Evolutionary conservation across 2,113 vertebrate species (phyloP).

Genomic region (Lagopus muta): DNA sequence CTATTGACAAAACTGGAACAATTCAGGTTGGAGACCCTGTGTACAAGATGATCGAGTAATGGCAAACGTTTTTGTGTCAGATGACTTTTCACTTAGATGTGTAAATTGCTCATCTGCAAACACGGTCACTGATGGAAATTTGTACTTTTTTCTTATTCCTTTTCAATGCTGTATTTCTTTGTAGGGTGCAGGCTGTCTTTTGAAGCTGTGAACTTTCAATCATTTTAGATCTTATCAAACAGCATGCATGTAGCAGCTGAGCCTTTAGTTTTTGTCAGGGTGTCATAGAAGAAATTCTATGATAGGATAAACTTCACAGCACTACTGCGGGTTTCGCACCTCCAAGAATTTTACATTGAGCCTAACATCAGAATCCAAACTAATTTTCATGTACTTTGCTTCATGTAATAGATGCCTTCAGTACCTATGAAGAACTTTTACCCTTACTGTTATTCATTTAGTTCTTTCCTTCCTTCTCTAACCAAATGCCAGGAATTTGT

Average conservation of each 20-base stretch:
- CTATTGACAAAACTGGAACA: conserved; percentile 79
- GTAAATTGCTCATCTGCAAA: not conserved
- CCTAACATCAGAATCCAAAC: fast-evolving
- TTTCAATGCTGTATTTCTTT: not conserved
- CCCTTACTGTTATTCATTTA: not conserved
- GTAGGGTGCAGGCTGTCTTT: not conserved
- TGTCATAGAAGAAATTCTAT: not conserved
- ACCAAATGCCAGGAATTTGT: fast-evolving
- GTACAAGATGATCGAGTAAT: conserved; percentile 77
- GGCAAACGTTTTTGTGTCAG: not conserved
- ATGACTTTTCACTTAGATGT: not conserved
- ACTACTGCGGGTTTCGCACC: not conserved
- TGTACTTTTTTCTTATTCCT: not conserved
- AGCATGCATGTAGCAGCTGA: not conserved
- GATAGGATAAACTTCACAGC: not conserved
- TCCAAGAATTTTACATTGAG: not conserved
- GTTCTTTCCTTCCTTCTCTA: not conserved
- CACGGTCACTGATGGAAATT: not conserved
- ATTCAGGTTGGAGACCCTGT: conserved; percentile 88
- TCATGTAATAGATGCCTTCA: fast-evolving
- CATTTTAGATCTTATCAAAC: not conserved
- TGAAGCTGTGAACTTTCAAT: not conserved
- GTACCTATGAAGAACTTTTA: not conserved
- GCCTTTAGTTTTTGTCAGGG: not conserved
- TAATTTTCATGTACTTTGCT: not conserved